phyloP scores from a whole-genome alignment of 2,113 vertebrate genomes.

The Gila orcuttii region DNA sequence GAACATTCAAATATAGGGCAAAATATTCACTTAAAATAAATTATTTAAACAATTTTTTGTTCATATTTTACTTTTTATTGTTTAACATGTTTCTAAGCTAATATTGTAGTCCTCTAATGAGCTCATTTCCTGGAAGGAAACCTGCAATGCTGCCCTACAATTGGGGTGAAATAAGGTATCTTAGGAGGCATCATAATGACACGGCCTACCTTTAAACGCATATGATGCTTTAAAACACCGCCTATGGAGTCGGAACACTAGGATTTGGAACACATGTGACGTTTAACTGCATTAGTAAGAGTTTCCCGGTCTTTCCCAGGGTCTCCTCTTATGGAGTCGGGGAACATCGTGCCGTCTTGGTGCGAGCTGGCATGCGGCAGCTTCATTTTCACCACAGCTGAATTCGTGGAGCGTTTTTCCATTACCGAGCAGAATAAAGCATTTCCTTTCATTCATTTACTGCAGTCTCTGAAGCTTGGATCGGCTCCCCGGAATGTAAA shows the following conservation, averaged over 20 bases:
- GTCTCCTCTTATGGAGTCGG: neutral
- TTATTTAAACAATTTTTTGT: neutral
- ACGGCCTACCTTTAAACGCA: too few species aligned
- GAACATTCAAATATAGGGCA: neutral
- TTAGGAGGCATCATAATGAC: too few species aligned
- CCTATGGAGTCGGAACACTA: neutral
- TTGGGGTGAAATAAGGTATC: too few species aligned
- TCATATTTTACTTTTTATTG: neutral
- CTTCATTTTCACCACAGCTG: neutral
- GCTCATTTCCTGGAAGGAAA: neutral
- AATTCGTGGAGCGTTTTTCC: slow-evolving; percentile 42
- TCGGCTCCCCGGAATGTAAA: slow-evolving; percentile 82
- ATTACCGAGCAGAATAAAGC: slow-evolving; percentile 69
- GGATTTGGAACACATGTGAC: neutral
- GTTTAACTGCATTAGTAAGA: too few species aligned
- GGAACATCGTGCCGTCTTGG: slow-evolving; percentile 20
- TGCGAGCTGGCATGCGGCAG: neutral
- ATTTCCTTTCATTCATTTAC: slow-evolving; percentile 74
- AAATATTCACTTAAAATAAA: neutral
- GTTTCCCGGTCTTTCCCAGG: slow-evolving; percentile 8
- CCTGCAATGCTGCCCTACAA: neutral
- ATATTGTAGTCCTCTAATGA: neutral
- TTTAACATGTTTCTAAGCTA: neutral
- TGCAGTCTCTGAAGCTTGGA: slow-evolving; percentile 75
- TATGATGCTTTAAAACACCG: neutral